A percentile compares a stretch with the other conserved stretches of the same genome.
phyloP scores from a whole-genome alignment of 2,113 vertebrate genomes.

The Podocnemis expansa region DNA sequence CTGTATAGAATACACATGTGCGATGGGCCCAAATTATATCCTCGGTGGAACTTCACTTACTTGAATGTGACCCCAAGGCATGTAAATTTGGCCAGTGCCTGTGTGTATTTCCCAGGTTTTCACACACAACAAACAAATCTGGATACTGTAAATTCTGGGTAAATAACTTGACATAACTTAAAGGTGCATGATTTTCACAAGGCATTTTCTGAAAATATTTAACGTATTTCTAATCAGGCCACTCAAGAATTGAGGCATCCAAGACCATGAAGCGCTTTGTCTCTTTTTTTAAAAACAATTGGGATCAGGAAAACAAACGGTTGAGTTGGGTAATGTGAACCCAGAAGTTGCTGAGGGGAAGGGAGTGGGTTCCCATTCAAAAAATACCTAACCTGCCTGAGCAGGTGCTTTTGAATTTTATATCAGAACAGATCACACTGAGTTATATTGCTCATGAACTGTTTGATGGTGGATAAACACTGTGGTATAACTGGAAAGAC shows the following conservation, averaged over 20 bases:
- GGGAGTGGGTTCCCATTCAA: neutral
- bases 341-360: neutral
- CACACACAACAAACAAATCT: neutral
- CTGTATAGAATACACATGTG: fast-evolving
- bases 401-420: neutral
- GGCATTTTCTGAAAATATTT: slow-evolving; percentile 20
- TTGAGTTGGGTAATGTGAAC: neutral
- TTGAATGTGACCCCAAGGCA: slow-evolving; percentile 23
- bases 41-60: slow-evolving; percentile 29
- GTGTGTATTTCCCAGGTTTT: neutral
- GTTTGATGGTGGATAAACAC: neutral
- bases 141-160: slow-evolving; percentile 43
- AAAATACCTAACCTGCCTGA: neutral
- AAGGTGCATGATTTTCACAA: slow-evolving; percentile 15
- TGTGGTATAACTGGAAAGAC: neutral
- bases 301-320: neutral
- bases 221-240: slow-evolving; percentile 6
- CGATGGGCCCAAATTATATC: slow-evolving; percentile 26
- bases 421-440: neutral
- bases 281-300: neutral
- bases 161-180: slow-evolving; percentile 34
- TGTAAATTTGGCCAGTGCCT: neutral
- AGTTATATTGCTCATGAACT: neutral
- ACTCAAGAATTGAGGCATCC: slow-evolving; percentile 16
- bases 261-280: neutral